Evolutionary conservation across 1,140 invertebrate species (phyloP), one percentile per base, ranked within the genome.

Genomic region (Sycobia sp.): DNA sequence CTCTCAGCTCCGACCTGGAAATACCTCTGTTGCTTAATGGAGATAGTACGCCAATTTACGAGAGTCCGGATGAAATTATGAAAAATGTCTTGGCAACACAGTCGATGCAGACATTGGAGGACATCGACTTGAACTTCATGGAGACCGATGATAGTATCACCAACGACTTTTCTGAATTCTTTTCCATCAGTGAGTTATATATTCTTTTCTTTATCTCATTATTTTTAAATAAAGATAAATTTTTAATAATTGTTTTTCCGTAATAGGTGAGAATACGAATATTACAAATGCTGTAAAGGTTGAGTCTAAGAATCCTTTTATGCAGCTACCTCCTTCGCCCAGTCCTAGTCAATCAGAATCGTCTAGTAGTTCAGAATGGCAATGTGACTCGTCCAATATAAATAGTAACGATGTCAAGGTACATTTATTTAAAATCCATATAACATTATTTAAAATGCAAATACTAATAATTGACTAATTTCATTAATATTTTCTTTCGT

Each of bases 1-100:
- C 70, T 10, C 65, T 78, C 13, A 73, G 73, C 36, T 74, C 70
- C 1, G 76, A 76, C 49, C 54, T 78, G 54, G 77, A 76, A 38
- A 76, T 80, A 32, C 71, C 76, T 10, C 46, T 71, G 7, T 49
- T 72, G 0, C 46, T 71, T 10, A 71, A 69, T 5, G 69, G 60
- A 25, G 70, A 76, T 34, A 63, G 66, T 57, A 69, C 70, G 13
- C 61, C 57, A 8, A 61, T 22, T 43, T 51, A 39, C 9, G 63
- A 72, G 49, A 71, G 56, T 25, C 59, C 69, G 0, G 69, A 74
- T 44, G 74, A 74, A 50, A 71, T 73, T 16, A 71, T 67, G 55
- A 72, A 70, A 62, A 55, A 23, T 25, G 67, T 59, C 13, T 32
- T 63, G 11, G 49, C 43, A 60, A 63, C 32, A 38, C 53, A 61